These are phyloP conservation scores for Himalopsyche tibetana DNA, from an alignment of 2,888 invertebrate species.

Conservation along the genomic window DNA sequence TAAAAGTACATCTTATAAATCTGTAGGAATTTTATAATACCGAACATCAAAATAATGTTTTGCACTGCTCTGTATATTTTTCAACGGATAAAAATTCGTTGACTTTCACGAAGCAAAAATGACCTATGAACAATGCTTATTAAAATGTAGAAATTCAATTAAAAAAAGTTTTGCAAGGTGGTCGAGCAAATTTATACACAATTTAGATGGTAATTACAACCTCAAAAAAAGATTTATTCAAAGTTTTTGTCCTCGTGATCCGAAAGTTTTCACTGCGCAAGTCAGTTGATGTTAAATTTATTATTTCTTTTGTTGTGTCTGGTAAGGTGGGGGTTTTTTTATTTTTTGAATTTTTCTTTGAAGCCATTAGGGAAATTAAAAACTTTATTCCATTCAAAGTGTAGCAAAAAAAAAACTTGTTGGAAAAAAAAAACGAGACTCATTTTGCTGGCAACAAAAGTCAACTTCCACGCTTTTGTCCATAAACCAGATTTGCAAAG, in stretches of 20 bases:
- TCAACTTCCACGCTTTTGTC: constrained; percentile 21
- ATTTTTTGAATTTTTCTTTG: constrained; percentile 26
- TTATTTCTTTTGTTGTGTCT: constrained; percentile 34
- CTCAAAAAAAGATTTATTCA: constrained; percentile 18
- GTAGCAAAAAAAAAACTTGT: background rate
- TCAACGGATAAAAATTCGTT: no score
- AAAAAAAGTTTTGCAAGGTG: background rate
- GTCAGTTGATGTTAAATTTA: constrained; percentile 30
- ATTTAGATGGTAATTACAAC: constrained; percentile 26
- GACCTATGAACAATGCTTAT: background rate
- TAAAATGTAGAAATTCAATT: background rate
- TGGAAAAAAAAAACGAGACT: background rate
- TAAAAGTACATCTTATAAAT: no score
- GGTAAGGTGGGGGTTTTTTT: background rate
- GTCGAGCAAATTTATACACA: constrained; percentile 1
- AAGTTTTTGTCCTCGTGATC: constrained; percentile 28
- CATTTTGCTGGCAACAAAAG: constrained; percentile 4
- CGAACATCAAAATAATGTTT: no score
- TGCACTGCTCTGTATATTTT: no score
- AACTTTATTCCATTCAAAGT: constrained; percentile 22
- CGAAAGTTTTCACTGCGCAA: constrained; percentile 15
- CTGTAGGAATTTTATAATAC: no score
- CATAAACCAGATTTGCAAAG: constrained; percentile 6
- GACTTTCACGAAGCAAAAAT: background rate
- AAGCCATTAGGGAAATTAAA: constrained; percentile 28